A percentile compares a stretch with the other conserved stretches of the same genome.
These are phyloP conservation scores for Pseudocheirus occidentalis DNA, from an alignment of 2,797 vertebrate genomes.

Conservation along the genomic window DNA sequence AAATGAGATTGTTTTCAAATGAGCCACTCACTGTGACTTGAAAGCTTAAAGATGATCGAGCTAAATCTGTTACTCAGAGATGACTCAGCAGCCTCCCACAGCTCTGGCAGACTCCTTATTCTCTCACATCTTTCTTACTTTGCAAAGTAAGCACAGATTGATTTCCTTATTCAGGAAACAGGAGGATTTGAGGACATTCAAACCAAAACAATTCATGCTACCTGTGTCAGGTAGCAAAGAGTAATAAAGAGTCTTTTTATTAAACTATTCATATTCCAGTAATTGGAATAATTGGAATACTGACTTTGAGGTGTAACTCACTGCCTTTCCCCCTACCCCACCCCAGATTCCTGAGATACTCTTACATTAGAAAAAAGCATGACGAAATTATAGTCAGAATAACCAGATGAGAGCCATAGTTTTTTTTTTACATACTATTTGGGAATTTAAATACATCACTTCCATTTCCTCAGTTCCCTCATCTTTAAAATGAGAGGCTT, in stretches of 20 bases:
- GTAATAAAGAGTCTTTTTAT: neutral
- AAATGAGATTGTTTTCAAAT: conserved; percentile 50
- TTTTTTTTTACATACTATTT: neutral
- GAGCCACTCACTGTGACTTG: conserved; percentile 22
- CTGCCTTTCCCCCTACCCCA: neutral
- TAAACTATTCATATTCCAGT: neutral
- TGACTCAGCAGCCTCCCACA: conserved; percentile 67
- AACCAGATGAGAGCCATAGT: neutral
- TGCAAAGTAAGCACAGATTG: conserved; percentile 28
- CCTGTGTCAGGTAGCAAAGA: conserved; percentile 15
- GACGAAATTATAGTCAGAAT: neutral
- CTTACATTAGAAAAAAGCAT: neutral
- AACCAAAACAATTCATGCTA: neutral
- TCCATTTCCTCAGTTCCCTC: neutral
- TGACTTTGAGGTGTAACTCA: neutral
- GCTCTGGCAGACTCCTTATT: conserved; percentile 5
- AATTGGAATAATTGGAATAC: neutral
- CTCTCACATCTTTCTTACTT: conserved; percentile 40
- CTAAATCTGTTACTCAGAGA: conserved; percentile 45
- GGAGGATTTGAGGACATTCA: neutral
- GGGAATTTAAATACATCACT: neutral
- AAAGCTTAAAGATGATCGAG: conserved; percentile 54
- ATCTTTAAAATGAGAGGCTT: neutral
- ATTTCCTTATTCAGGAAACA: conserved; percentile 32
- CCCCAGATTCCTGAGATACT: neutral